Evolutionary conservation across 2,888 invertebrate species (phyloP), one percentile per base, ranked within the genome.

Genomic region (Hybos culiciformis): DNA sequence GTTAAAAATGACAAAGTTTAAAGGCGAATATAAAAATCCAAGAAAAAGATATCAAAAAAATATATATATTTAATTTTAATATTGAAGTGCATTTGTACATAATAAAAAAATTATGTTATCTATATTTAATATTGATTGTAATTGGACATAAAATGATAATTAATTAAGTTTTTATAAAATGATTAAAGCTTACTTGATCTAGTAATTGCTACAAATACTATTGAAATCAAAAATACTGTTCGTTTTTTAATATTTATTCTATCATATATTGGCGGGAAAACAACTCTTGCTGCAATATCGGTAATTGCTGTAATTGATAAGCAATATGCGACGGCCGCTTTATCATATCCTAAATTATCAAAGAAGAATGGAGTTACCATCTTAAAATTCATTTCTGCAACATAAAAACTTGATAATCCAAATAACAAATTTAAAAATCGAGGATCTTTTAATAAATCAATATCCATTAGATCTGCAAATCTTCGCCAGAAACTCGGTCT

Each of bases 231-330:
- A 58, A 84, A 83, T 26, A 83, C 71, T 54, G 76, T 73, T 56
- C 83, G 75, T 63, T 81, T 83, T 17, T 76, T 75, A 50, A 81
- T 73, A 34, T 68, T 70, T 29, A 72, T 73, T 43, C 76, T 71
- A 59, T 83, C 83, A 56, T 81, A 83, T 53, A 84, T 73, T 14
- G 82, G 80, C 21, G 83, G 83, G 51, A 84, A 61, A 29, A 80
- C 71, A 52, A 83, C 68, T 48, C 83, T 73, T 19, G 83, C 82
- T 39, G 80, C 63, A 47, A 83, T 78, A 59, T 84, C 84, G 11
- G 81, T 77, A 21, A 80, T 75, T 8, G 83, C 83, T 24, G 80
- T 82, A 57, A 81, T 74, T 7, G 82, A 83, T 37, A 83, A 67
- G 56, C 82, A 83, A 55, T 77, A 75, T 39, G 84, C 83, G 18